Percentiles rank a stretch among this genome's conserved stretches.
These are phyloP conservation scores for Apus apus DNA, from an alignment of 2,113 vertebrate genomes.

Conservation along the genomic window DNA sequence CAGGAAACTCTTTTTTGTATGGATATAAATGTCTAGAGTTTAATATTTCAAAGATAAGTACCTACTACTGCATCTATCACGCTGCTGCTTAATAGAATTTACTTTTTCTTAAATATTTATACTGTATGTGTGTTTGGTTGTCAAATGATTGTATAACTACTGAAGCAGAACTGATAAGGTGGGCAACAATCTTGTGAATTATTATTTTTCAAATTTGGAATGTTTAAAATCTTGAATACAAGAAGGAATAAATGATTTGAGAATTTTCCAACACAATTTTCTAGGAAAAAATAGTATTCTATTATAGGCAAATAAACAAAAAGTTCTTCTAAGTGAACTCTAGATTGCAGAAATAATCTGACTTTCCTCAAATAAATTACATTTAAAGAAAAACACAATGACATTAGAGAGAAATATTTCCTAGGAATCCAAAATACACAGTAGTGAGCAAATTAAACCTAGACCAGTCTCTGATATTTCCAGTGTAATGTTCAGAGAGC, in stretches of 20 bases:
- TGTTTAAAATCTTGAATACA: background rate
- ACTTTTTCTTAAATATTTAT: slow-evolving; percentile 89
- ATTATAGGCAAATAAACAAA: background rate
- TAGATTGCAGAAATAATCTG: slow-evolving; percentile 43
- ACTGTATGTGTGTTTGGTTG: slow-evolving; percentile 78
- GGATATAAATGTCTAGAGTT: slow-evolving; percentile 88
- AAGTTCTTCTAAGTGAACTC: slow-evolving; percentile 51
- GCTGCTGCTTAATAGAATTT: slow-evolving; percentile 82
- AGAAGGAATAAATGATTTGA: background rate
- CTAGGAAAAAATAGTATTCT: background rate
- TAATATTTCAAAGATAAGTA: slow-evolving; percentile 87
- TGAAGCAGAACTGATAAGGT: slow-evolving; percentile 45
- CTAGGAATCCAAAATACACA: slow-evolving; percentile 72
- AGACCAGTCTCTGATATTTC: slow-evolving; percentile 61
- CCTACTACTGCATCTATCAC: slow-evolving; percentile 81
- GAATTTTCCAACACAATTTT: background rate
- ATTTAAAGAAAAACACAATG: slow-evolving; percentile 65
- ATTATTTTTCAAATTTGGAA: background rate
- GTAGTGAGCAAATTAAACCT: slow-evolving; percentile 68
- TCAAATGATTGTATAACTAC: slow-evolving; percentile 64
- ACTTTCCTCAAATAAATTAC: slow-evolving; percentile 68
- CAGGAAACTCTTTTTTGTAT: slow-evolving; percentile 83
- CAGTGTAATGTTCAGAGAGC: slow-evolving; percentile 46
- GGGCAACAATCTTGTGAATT: background rate
- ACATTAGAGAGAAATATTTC: slow-evolving; percentile 55